Conservation (phyloP, 1,140 invertebrate species). For the Papilio helenus region DNA sequence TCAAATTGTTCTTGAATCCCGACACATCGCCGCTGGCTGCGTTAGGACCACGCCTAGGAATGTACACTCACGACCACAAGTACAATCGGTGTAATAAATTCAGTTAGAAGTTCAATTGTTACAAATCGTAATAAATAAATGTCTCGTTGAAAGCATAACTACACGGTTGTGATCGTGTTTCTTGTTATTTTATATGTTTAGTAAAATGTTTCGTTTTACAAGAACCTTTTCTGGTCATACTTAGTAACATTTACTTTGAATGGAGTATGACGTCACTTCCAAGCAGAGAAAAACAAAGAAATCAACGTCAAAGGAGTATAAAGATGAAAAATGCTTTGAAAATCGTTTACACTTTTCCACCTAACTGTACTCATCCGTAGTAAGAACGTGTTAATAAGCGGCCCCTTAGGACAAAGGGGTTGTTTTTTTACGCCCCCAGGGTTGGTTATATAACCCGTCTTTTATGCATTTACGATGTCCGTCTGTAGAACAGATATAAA, state of each 20-base stretch:
- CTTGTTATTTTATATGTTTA: neutral
- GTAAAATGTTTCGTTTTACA: neutral
- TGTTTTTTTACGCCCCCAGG: conserved; percentile 52
- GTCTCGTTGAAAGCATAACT: conserved; percentile 8
- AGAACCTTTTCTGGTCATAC: neutral
- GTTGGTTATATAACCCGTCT: conserved; percentile 50
- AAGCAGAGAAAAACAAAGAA: neutral
- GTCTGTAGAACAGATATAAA: conserved; percentile 55
- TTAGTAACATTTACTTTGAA: neutral
- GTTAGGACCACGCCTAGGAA: conserved; percentile 60
- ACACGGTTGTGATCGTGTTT: conserved; percentile 1
- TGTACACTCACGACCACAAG: conserved; percentile 51
- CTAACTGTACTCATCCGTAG: conserved; percentile 39
- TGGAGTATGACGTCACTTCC: neutral
- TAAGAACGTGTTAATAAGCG: conserved; percentile 64
- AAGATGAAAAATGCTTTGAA: neutral
- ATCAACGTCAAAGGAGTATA: neutral
- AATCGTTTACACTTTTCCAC: conserved; percentile 44
- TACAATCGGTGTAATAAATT: conserved; percentile 22
- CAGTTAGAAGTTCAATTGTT: conserved; percentile 19
- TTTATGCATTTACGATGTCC: conserved; percentile 70
- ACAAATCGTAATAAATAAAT: conserved; percentile 17
- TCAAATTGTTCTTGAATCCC: conserved; percentile 46
- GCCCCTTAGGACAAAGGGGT: conserved; percentile 63
- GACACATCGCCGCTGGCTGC: conserved; percentile 49